A percentile compares a stretch with the other conserved stretches of the same genome.
Evolutionary conservation across 2,113 vertebrate species (phyloP).

Genomic region (Antechinus stuartii): DNA sequence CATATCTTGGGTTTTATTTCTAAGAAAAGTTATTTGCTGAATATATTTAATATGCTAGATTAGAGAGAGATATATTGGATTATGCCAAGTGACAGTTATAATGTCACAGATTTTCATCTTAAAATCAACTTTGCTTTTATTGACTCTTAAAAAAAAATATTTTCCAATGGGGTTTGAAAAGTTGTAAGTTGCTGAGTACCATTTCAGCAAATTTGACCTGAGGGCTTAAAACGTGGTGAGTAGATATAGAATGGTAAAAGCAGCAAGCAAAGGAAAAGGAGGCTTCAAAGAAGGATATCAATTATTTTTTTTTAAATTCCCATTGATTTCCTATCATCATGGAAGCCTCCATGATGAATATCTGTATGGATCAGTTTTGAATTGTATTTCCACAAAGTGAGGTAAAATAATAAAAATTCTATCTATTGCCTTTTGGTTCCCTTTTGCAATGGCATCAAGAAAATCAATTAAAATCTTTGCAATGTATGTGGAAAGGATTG

Average conservation of each 20-base stretch:
- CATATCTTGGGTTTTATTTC: background rate
- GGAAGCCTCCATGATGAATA: background rate
- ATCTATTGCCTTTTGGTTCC: background rate
- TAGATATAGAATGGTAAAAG: background rate
- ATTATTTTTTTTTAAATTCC: background rate
- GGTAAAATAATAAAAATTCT: background rate
- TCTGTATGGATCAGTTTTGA: background rate
- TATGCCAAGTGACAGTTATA: background rate
- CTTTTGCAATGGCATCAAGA: slow-evolving; percentile 17
- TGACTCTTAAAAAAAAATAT: background rate
- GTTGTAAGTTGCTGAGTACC: background rate
- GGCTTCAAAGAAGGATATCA: background rate
- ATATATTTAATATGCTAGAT: background rate
- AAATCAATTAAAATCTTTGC: background rate
- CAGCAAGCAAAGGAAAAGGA: background rate
- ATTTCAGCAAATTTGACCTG: background rate
- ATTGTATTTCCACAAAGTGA: background rate
- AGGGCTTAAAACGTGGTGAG: background rate
- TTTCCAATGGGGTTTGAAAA: background rate
- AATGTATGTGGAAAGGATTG: background rate
- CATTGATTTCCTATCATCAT: background rate
- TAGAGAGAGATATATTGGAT: background rate
- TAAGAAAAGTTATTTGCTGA: slow-evolving; percentile 5
- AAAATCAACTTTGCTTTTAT: background rate
- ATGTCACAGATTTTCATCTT: background rate